Evolutionary conservation across 2,888 invertebrate species (phyloP).

Genomic region (Criorhina ranunculi): DNA sequence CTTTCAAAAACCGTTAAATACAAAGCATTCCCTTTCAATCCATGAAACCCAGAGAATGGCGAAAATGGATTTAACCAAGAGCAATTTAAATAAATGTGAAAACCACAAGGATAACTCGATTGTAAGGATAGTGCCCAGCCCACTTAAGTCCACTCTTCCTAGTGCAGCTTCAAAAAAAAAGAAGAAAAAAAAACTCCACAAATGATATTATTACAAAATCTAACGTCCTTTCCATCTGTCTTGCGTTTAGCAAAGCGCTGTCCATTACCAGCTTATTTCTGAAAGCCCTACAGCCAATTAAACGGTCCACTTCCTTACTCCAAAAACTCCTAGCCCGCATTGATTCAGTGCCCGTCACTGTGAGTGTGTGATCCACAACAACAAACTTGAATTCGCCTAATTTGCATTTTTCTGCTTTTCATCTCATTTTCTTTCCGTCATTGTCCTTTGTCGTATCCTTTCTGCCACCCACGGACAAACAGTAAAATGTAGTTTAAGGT

Average conservation of each 20-base stretch:
- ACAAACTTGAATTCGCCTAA: slow-evolving; percentile 38
- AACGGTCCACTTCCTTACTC: neutral
- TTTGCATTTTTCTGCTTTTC: slow-evolving; percentile 47
- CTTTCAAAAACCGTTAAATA: neutral
- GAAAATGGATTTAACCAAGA: neutral
- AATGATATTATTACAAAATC: slow-evolving; percentile 25
- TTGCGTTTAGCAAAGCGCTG: slow-evolving; percentile 19
- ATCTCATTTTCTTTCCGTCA: slow-evolving; percentile 24
- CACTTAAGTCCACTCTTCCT: neutral
- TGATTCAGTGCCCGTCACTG: slow-evolving; percentile 9
- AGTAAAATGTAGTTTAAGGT: slow-evolving; percentile 55
- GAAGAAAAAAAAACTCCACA: slow-evolving; percentile 13
- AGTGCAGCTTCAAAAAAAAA: slow-evolving; percentile 11
- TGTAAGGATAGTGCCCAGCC: no score
- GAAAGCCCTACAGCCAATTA: slow-evolving; percentile 25
- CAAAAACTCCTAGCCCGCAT: neutral
- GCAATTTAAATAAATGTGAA: slow-evolving; percentile 25
- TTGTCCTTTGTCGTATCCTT: slow-evolving; percentile 2
- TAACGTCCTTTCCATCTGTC: slow-evolving; percentile 18
- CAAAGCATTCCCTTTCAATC: slow-evolving; percentile 4
- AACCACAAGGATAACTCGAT: slow-evolving; percentile 19
- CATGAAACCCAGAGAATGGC: slow-evolving; percentile 5
- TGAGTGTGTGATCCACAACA: slow-evolving; percentile 15
- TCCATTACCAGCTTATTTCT: slow-evolving; percentile 55
- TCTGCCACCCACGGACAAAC: slow-evolving; percentile 2